These are phyloP conservation scores for Stegodyphus dumicola DNA, from an alignment of 1,140 invertebrate species.

Conservation along the genomic window DNA sequence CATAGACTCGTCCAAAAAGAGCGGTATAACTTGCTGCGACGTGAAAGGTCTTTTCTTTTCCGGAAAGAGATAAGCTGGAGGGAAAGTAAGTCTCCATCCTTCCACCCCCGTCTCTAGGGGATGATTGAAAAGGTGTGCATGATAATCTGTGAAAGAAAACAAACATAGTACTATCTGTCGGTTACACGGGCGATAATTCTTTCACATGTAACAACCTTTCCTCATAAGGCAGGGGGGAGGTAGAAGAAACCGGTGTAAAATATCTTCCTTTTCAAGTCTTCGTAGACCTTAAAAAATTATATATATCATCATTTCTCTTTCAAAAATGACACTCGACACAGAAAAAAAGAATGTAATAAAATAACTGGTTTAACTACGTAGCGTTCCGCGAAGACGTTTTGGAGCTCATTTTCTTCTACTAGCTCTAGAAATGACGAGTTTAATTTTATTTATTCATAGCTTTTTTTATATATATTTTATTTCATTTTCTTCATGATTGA, in stretches of 20 bases:
- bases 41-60: too few species aligned
- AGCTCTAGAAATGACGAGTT: too few species aligned
- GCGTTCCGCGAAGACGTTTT: not conserved
- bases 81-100: too few species aligned
- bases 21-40: too few species aligned
- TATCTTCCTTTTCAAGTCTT: not conserved
- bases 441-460: too few species aligned
- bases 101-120: too few species aligned
- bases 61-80: too few species aligned
- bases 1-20: too few species aligned
- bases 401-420: too few species aligned
- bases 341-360: not conserved
- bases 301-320: not conserved
- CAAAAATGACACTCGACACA: not conserved
- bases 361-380: not conserved
- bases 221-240: not conserved
- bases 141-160: not conserved
- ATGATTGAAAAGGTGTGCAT: too few species aligned
- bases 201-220: not conserved
- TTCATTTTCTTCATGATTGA: constrained; percentile 18
- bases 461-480: not conserved
- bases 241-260: not conserved
- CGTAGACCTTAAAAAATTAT: too few species aligned
- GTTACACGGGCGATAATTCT: not conserved
- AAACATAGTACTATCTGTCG: not conserved